These are phyloP conservation scores for Drosophila obscura DNA, from an alignment of 1,140 invertebrate species.

Conservation along the genomic window DNA sequence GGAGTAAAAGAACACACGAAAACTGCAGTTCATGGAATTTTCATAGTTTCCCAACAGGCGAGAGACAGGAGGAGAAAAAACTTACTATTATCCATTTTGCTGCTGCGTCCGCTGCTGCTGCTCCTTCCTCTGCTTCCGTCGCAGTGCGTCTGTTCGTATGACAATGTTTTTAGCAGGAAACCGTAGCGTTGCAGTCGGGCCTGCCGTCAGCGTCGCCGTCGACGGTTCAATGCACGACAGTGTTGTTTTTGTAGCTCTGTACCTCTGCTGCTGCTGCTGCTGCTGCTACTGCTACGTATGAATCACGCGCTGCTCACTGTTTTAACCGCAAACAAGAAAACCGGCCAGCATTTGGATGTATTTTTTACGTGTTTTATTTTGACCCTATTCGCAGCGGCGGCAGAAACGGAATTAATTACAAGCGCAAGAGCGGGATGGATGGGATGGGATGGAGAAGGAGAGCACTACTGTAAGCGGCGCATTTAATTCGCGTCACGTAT, in stretches of 20 bases:
- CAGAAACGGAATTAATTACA: constrained; percentile 17
- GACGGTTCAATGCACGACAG: constrained; percentile 69
- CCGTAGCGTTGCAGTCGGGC: constrained; percentile 48
- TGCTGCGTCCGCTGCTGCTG: not conserved
- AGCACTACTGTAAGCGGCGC: constrained; percentile 31
- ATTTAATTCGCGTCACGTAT: constrained; percentile 77
- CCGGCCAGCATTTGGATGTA: constrained; percentile 32
- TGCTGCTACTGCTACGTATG: constrained; percentile 49
- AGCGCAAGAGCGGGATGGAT: constrained; percentile 10
- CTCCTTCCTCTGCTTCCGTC: not conserved
- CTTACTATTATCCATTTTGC: constrained; percentile 61
- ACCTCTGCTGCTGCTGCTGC: constrained; percentile 1
- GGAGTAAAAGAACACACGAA: constrained; percentile 13
- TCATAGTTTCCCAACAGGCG: not conserved
- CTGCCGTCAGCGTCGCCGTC: constrained; percentile 6
- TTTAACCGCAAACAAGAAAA: constrained; percentile 59
- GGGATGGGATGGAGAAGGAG: constrained; percentile 5
- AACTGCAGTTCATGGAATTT: constrained; percentile 35
- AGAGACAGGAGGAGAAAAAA: not conserved
- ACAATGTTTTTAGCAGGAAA: constrained; percentile 49
- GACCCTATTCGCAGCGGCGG: constrained; percentile 67
- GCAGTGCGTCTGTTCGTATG: constrained; percentile 13
- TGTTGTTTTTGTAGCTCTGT: constrained; percentile 18
- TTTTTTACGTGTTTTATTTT: constrained; percentile 72
- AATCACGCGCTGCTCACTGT: constrained; percentile 63